phyloP scores from a whole-genome alignment of 2,113 vertebrate genomes.

The Clarias magur region DNA sequence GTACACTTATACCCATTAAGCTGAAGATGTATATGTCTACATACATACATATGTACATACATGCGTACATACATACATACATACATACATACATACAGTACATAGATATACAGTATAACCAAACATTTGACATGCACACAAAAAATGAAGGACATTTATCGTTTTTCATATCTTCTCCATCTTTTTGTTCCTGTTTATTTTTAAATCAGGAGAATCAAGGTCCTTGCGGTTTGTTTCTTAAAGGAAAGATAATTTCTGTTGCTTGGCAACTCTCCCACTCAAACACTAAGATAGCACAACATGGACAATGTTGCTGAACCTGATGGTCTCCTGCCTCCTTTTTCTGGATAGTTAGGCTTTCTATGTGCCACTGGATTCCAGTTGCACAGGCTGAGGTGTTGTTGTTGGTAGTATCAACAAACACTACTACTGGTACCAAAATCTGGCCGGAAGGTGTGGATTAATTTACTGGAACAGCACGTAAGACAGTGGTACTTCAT shows the following conservation, averaged over 20 bases:
- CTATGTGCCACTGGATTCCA: background rate
- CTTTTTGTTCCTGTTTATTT: slow-evolving; percentile 71
- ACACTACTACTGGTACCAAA: background rate
- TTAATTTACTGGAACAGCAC: background rate
- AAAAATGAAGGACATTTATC: slow-evolving; percentile 65
- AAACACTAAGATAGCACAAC: slow-evolving; percentile 59
- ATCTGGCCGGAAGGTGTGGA: background rate
- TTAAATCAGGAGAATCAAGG: slow-evolving; percentile 75
- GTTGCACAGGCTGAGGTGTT: background rate
- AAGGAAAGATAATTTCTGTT: slow-evolving; percentile 76
- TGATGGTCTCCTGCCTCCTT: background rate
- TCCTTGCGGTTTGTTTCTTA: slow-evolving; percentile 70
- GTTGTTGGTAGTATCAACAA: background rate
- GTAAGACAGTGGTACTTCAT: no score
- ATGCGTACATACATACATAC: no score
- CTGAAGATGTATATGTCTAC: no score
- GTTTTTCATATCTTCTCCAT: slow-evolving; percentile 59
- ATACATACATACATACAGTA: no score
- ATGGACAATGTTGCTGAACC: slow-evolving; percentile 38
- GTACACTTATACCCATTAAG: background rate
- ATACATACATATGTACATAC: no score
- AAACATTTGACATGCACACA: background rate
- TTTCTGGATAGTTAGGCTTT: background rate
- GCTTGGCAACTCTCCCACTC: slow-evolving; percentile 79
- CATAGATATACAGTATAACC: background rate